Conservation (phyloP, 2,888 invertebrate genomes). For the Frankliniella fusca region DNA sequence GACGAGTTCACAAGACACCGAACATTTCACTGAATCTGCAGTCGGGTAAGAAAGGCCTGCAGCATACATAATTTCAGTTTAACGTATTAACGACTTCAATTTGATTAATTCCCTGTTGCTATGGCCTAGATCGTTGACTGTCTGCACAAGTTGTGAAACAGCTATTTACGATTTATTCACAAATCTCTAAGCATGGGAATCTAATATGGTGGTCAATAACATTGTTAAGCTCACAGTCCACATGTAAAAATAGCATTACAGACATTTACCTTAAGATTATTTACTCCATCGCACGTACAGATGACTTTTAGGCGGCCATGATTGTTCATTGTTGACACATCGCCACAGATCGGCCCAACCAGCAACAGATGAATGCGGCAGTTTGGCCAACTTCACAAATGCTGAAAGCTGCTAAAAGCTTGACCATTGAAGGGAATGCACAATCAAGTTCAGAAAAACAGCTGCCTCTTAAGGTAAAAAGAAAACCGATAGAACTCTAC, state of each 20-base stretch:
- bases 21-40: neutral
- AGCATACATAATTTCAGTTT: neutral
- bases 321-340: constrained; percentile 41
- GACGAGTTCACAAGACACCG: neutral
- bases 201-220: too few relatives aligned
- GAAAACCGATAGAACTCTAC: neutral
- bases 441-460: neutral
- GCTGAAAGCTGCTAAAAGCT: neutral
- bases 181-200: neutral
- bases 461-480: neutral
- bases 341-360: neutral
- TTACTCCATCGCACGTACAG: constrained; percentile 38
- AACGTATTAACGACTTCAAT: constrained; percentile 10
- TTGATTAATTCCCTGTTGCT: neutral
- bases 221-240: too few relatives aligned
- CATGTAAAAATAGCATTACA: too few relatives aligned
- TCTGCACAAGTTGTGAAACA: constrained; percentile 20
- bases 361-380: constrained; percentile 18
- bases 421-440: neutral
- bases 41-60: too few relatives aligned
- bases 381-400: neutral
- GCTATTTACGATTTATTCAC: neutral
- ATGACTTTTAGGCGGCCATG: constrained; percentile 40
- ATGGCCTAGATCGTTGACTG: constrained; percentile 19
- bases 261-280: neutral